Conservation (phyloP, 2,113 vertebrate species). For the Falcunculus frontatus region DNA sequence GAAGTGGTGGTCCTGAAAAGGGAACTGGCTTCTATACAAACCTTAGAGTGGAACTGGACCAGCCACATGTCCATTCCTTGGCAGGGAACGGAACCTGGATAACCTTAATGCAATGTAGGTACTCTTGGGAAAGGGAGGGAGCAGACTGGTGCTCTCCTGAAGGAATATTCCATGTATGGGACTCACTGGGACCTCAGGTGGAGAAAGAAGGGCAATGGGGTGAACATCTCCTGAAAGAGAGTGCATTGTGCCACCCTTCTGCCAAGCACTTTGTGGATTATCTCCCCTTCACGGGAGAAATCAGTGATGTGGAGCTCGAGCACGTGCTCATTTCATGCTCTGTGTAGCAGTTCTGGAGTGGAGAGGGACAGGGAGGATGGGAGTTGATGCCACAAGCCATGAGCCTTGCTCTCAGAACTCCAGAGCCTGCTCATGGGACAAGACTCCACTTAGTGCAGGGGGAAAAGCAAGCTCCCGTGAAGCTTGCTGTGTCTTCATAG, state of each 20-base stretch:
- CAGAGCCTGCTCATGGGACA: neutral
- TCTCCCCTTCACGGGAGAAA: neutral
- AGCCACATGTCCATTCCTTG: neutral
- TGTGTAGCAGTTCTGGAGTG: neutral
- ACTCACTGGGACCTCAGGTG: neutral
- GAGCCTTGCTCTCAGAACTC: neutral
- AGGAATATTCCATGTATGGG: neutral
- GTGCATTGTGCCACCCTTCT: neutral
- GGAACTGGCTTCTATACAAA: neutral
- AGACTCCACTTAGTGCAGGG: neutral
- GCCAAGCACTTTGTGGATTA: neutral
- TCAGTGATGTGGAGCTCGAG: neutral
- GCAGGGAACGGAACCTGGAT: neutral
- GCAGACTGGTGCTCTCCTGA: neutral
- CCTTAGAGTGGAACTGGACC: neutral
- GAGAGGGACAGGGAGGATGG: neutral
- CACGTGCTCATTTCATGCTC: constrained; percentile 15
- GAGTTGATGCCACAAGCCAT: neutral
- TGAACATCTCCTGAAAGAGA: neutral
- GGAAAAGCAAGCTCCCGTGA: neutral
- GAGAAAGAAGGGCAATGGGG: neutral
- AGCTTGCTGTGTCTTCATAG: neutral
- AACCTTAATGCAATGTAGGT: neutral
- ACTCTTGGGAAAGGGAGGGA: neutral
- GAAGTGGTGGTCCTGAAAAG: neutral